Evolutionary conservation across 1,140 invertebrate genomes (phyloP).

Genomic region (Lucilia sericata): DNA sequence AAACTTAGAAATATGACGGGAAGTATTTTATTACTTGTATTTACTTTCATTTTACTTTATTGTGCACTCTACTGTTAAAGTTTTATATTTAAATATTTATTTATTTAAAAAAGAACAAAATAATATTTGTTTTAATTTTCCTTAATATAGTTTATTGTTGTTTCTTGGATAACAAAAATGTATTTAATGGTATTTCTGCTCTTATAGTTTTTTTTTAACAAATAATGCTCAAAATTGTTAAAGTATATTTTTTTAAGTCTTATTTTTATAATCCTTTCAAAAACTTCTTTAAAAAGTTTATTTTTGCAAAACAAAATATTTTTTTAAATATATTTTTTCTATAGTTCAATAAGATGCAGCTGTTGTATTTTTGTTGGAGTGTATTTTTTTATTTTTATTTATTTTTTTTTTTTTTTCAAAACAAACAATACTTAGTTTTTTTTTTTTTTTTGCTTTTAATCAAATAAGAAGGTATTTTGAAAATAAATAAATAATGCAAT

Average conservation of each 20-base stretch:
- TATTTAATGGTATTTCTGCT: too few species aligned
- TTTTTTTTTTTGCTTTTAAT: too few species aligned
- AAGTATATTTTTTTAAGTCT: not conserved
- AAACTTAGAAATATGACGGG: too few species aligned
- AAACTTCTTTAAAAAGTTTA: not conserved
- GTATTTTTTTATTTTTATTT: not conserved
- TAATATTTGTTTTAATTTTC: not conserved
- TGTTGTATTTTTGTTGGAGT: not conserved
- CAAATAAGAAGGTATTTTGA: not conserved
- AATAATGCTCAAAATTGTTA: too few species aligned
- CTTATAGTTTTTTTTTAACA: too few species aligned
- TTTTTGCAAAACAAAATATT: not conserved
- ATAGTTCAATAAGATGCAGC: not conserved
- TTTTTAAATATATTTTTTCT: not conserved
- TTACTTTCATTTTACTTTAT: too few species aligned
- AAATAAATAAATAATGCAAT: conserved; percentile 3
- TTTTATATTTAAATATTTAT: not conserved
- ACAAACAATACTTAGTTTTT: not conserved
- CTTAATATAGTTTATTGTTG: too few species aligned
- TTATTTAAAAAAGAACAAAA: not conserved
- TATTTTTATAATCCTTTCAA: not conserved
- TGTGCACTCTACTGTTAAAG: too few species aligned
- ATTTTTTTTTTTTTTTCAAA: not conserved
- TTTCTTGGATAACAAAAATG: too few species aligned
- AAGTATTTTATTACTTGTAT: not conserved